phyloP scores from a whole-genome alignment of 2,888 invertebrate species.

The Ophioninae sp. region DNA sequence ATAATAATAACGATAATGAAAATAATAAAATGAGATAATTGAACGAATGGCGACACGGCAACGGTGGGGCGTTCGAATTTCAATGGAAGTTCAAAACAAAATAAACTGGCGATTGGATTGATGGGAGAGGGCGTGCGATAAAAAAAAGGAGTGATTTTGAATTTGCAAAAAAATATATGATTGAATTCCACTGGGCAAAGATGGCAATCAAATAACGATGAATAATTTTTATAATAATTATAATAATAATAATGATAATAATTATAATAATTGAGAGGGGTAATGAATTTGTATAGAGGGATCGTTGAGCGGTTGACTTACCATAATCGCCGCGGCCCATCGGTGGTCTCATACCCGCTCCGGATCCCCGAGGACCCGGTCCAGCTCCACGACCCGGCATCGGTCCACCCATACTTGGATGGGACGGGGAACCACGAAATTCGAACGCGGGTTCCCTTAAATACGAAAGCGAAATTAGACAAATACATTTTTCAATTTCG shows the following conservation, averaged over 20 bases:
- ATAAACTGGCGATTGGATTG: background rate
- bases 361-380: constrained; percentile 81
- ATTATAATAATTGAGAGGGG: too few relatives aligned
- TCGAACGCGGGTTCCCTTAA: constrained; percentile 58
- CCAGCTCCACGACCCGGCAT: constrained; percentile 85
- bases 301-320: constrained; percentile 83
- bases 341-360: constrained; percentile 85
- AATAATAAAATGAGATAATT: background rate
- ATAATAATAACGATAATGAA: background rate
- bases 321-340: constrained; percentile 95
- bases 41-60: background rate
- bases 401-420: constrained; percentile 86
- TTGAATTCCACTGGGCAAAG: constrained; percentile 11
- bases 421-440: constrained; percentile 87
- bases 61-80: too few relatives aligned
- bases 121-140: constrained; percentile 4
- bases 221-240: background rate
- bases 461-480: constrained; percentile 13
- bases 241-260: too few relatives aligned
- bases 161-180: constrained; percentile 16
- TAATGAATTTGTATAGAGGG: too few relatives aligned
- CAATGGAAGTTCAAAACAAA: background rate
- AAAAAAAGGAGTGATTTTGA: constrained; percentile 47
- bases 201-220: constrained; percentile 32
- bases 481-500: too few relatives aligned